Evolutionary conservation across 1,140 invertebrate species (phyloP).

Genomic region (Coptotermes formosanus): DNA sequence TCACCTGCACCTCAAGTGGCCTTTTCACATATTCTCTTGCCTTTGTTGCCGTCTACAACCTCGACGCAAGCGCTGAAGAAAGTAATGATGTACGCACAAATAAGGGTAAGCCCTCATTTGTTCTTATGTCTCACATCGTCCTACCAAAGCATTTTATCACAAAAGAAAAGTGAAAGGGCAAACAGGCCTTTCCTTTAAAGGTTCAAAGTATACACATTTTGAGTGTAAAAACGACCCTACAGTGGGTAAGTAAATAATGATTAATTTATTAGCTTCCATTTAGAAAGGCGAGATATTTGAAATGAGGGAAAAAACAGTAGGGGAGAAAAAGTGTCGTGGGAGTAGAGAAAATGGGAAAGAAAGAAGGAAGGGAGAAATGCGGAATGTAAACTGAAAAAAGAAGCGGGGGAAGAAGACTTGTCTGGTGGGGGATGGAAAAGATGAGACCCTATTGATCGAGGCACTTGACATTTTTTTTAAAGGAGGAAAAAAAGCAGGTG

Average conservation of each 20-base stretch:
- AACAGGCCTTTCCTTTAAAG: background rate
- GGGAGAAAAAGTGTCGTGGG: background rate
- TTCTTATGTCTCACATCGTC: background rate
- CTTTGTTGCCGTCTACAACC: no score
- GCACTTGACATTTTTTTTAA: background rate
- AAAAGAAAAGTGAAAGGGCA: slow-evolving; percentile 12
- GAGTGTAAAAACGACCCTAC: background rate
- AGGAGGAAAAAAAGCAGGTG: background rate
- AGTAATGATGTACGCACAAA: background rate
- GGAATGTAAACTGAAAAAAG: background rate
- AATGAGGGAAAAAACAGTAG: background rate
- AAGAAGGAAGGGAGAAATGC: background rate
- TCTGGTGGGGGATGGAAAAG: background rate
- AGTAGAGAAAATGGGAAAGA: background rate
- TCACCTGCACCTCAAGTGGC: no score
- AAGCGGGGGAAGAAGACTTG: background rate
- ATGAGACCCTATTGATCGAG: background rate
- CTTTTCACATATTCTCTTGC: no score
- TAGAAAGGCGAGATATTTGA: slow-evolving; percentile 10
- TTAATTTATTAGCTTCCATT: slow-evolving; percentile 18
- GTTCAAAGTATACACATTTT: background rate
- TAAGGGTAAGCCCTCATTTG: background rate
- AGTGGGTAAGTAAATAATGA: background rate
- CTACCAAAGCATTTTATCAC: background rate
- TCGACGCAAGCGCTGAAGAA: background rate